Evolutionary conservation across 2,113 vertebrate species (phyloP).

Genomic region (Cricetomys ansorgei): DNA sequence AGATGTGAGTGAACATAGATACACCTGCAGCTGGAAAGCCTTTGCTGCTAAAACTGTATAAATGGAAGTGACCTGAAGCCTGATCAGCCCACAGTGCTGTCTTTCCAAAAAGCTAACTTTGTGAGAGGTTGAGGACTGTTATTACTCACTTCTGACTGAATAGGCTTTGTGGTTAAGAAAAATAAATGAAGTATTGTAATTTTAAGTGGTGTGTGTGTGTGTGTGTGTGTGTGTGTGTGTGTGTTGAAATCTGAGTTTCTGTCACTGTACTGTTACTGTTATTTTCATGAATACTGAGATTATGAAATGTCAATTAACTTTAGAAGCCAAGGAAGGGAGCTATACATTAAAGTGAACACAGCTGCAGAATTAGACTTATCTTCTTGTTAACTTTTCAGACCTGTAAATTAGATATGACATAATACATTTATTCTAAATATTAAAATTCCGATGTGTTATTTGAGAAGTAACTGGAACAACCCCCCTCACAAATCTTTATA

Average conservation of each 20-base stretch:
- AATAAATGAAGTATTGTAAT: constrained; percentile 62
- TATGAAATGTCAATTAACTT: constrained; percentile 86
- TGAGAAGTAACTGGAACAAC: constrained; percentile 57
- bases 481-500: constrained; percentile 18
- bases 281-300: constrained; percentile 83
- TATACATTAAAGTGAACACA: constrained; percentile 76
- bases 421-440: constrained; percentile 48
- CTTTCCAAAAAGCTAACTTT: constrained; percentile 67
- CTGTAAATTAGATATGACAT: constrained; percentile 59
- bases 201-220: constrained; percentile 76
- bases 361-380: constrained; percentile 51
- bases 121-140: constrained; percentile 60
- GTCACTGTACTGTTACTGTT: constrained; percentile 80
- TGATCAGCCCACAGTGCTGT: constrained; percentile 54
- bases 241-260: constrained; percentile 82
- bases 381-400: constrained; percentile 43
- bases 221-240: constrained; percentile 53
- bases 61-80: constrained; percentile 56
- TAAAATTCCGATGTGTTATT: constrained; percentile 56
- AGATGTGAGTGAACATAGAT: constrained; percentile 66
- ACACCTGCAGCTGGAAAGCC: constrained; percentile 59
- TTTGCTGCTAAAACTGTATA: constrained; percentile 47
- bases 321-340: constrained; percentile 75
- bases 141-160: constrained; percentile 57
- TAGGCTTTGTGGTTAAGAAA: constrained; percentile 72